A percentile compares a stretch with the other conserved stretches of the same genome.
Evolutionary conservation across 2,797 vertebrate genomes (phyloP).

Genomic region (Xiphorhynchus erythropygius): DNA sequence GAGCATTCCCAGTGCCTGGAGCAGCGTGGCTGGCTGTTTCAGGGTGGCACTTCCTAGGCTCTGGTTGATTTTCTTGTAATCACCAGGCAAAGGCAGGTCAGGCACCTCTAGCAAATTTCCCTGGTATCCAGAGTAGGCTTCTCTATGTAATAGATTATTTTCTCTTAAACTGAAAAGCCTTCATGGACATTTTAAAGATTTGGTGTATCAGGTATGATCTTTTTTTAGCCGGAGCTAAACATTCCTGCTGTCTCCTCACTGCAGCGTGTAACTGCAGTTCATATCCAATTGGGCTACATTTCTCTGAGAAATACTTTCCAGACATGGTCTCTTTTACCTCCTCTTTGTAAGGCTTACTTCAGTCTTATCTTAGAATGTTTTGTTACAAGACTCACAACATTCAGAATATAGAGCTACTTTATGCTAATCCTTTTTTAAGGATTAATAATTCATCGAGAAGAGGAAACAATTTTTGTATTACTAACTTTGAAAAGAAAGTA

Average conservation of each 20-base stretch:
- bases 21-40: fast-evolving
- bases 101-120: fast-evolving
- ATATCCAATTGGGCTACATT: not conserved
- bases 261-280: not conserved
- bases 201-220: fast-evolving
- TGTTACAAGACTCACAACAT: not conserved
- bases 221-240: not conserved
- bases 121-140: not conserved
- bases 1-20: fast-evolving
- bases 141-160: not conserved
- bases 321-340: not conserved
- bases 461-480: not conserved
- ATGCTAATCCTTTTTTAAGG: not conserved
- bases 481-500: not conserved
- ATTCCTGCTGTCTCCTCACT: not conserved
- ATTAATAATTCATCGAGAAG: not conserved
- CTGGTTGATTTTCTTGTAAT: fast-evolving
- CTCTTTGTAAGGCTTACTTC: not conserved
- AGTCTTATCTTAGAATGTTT: not conserved
- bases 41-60: fast-evolving
- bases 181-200: not conserved
- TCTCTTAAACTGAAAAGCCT: not conserved
- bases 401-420: not conserved
- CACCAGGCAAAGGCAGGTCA: not conserved
- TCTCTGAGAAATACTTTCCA: not conserved